Base-by-base conservation (phyloP, 2,888 invertebrate genomes). In the Chaetogeoica ovagalla region DNA sequence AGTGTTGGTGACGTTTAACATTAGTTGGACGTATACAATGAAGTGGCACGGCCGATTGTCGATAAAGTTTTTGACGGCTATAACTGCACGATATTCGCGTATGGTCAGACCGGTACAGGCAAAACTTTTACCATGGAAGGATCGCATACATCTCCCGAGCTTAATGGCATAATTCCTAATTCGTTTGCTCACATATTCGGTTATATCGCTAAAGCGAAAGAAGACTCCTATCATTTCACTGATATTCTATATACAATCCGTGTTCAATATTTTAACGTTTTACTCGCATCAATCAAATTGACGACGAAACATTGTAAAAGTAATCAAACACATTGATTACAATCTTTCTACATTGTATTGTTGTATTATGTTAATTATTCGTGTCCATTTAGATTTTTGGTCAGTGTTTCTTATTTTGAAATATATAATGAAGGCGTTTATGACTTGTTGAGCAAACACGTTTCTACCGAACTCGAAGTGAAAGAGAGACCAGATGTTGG, bases 81-180 rank as follows among this genome's bases (percentile, higher is more conserved):
- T 88, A 99, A 99, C 88, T 98, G 98, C 83, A 94, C 93, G 0
- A 94, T 95, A 84, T 91, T 95, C 86, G 95, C 95, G 0, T 95
- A 95, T 85, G 95, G 95, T 0, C 95, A 95, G 88, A 95, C 95
- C 0, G 98, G 99, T 23, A 99, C 98, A 0, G 99, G 99, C 13
- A 99, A 99, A 88, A 99, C 99, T 0, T 98, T 93, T 87, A 99
- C 99, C 0, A 98, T 99, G 98, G 95, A 97, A 1, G 99, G 99
- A 0, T 91, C 93, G 82, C 90, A 94, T 83, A 90, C 92, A 2
- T 92, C 93, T 19, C 94, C 96, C 0, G 97, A 98, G 85, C 89
- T 95, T 13, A 90, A 95, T 82, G 99, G 99, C 66, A 97, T 99
- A 84, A 98, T 98, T 84, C 98, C 98, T 0, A 98, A 99, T 88